A percentile compares a stretch with the other conserved stretches of the same genome.
These are phyloP conservation scores for Cerastis leucographa DNA, from an alignment of 2,888 invertebrate genomes.

Conservation along the genomic window DNA sequence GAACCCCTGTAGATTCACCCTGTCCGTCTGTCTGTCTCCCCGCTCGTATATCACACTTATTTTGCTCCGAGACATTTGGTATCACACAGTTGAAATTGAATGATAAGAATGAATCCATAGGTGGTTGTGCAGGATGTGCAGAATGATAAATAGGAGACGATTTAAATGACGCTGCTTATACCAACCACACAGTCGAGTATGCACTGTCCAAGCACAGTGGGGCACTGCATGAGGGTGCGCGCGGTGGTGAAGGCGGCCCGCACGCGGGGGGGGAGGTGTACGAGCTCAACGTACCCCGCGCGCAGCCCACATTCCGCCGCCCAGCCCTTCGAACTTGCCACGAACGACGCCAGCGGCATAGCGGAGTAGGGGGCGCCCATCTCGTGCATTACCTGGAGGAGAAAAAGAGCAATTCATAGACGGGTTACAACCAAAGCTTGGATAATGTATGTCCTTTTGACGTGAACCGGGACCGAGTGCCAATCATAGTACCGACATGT, in stretches of 20 bases:
- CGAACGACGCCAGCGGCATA: constrained; percentile 97
- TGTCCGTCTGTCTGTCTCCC: no score
- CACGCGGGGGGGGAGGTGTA: constrained; percentile 95
- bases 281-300: constrained; percentile 96
- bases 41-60: no score
- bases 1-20: no score
- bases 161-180: neutral
- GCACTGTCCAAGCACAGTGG: constrained; percentile 97
- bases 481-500: neutral
- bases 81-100: neutral
- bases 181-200: constrained; percentile 93
- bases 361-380: constrained; percentile 96
- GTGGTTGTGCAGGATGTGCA: neutral
- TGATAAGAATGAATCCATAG: neutral
- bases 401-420: neutral
- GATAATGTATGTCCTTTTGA: neutral
- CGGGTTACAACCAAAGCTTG: neutral
- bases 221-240: constrained; percentile 96
- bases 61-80: no score
- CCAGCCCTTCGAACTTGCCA: constrained; percentile 98
- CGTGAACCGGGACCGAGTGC: neutral
- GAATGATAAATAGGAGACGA: neutral
- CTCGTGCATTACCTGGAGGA: constrained; percentile 92
- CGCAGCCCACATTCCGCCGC: constrained; percentile 98
- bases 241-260: constrained; percentile 94